Conservation (phyloP, 2,113 vertebrate species). For the Aix galericulata region DNA sequence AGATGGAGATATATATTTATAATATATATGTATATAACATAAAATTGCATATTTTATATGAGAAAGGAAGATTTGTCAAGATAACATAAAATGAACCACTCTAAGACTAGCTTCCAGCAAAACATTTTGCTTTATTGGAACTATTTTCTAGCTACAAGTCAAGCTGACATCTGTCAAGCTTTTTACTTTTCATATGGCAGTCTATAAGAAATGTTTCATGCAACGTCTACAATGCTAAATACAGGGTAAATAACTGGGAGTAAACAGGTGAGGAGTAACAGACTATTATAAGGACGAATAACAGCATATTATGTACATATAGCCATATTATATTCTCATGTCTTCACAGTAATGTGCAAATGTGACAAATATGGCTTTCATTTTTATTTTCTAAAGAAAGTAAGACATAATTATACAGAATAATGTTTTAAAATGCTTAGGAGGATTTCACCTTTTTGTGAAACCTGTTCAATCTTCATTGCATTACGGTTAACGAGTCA, state of each 20-base stretch:
- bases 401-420: conserved; percentile 83
- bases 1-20: background rate
- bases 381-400: conserved; percentile 51
- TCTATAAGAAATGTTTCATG: conserved; percentile 69
- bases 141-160: conserved; percentile 74
- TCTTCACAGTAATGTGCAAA: conserved; percentile 79
- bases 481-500: conserved; percentile 7
- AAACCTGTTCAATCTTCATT: conserved; percentile 45
- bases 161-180: conserved; percentile 43
- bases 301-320: conserved; percentile 54
- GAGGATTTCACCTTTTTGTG: conserved; percentile 59
- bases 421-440: conserved; percentile 76
- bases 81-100: conserved; percentile 45
- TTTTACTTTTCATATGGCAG: conserved; percentile 39
- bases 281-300: conserved; percentile 5
- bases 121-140: conserved; percentile 78
- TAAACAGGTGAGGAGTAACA: conserved; percentile 54
- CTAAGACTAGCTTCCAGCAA: conserved; percentile 66
- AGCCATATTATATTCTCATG: conserved; percentile 71
- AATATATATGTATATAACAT: background rate
- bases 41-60: conserved; percentile 24
- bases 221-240: conserved; percentile 54
- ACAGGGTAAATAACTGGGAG: conserved; percentile 50
- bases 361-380: conserved; percentile 80
- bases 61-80: background rate